Percentiles rank a stretch among this genome's conserved stretches.
Evolutionary conservation across 2,888 invertebrate species (phyloP).

Genomic region (Dermolepida albohirtum): DNA sequence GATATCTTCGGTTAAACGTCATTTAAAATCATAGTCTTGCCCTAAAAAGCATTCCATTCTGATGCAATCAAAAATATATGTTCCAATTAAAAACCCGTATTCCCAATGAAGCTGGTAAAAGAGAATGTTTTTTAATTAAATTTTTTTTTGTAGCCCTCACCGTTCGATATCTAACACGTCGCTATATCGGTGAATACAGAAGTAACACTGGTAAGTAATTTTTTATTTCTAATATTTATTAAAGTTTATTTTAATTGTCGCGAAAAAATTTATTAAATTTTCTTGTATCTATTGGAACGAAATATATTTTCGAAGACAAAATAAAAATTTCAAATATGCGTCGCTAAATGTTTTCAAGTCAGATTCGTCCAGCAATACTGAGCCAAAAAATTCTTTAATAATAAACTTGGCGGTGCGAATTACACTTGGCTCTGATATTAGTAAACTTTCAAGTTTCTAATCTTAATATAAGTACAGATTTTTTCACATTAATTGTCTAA

Average conservation of each 20-base stretch:
- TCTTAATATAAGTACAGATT: too few relatives aligned
- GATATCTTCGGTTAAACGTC: too few relatives aligned
- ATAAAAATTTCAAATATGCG: slow-evolving; percentile 21
- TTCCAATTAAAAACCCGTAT: too few relatives aligned
- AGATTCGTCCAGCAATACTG: slow-evolving; percentile 5
- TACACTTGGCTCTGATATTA: slow-evolving; percentile 13
- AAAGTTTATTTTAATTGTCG: too few relatives aligned
- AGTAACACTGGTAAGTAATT: slow-evolving; percentile 78
- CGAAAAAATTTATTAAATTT: slow-evolving; percentile 2
- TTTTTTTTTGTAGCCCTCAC: slow-evolving; percentile 73
- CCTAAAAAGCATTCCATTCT: too few relatives aligned
- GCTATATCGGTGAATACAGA: slow-evolving; percentile 85
- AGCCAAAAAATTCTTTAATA: slow-evolving; percentile 25
- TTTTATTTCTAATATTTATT: neutral
- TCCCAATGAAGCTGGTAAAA: too few relatives aligned
- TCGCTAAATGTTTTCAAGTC: slow-evolving; percentile 6
- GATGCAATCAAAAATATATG: too few relatives aligned
- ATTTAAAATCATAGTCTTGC: too few relatives aligned
- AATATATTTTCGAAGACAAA: slow-evolving; percentile 2
- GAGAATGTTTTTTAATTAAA: neutral
- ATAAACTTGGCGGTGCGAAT: slow-evolving; percentile 31
- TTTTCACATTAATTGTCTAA: too few relatives aligned
- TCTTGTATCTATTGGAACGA: slow-evolving; percentile 11
- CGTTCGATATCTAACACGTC: slow-evolving; percentile 80
- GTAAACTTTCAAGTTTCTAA: slow-evolving; percentile 12